Base-by-base conservation (phyloP, 2,113 vertebrate species). In the Heterotilapia buettikoferi region DNA sequence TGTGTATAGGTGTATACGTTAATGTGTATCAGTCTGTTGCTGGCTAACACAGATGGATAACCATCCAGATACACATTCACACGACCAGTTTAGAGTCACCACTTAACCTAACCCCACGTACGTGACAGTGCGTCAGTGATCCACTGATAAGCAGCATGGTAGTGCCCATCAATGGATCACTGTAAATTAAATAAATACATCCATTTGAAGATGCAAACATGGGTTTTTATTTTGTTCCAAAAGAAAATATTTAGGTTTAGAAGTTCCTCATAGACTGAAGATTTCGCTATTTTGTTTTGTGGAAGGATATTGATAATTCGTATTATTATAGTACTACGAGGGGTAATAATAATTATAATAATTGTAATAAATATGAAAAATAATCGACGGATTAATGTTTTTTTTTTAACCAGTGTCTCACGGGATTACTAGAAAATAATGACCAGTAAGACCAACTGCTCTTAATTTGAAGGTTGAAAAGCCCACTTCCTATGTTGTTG, bases 401-500 rank as follows among this genome's bases (percentile, higher is more conserved):
- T 11, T 40, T 47, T 59, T 66, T 38, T 13, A 66, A 66, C 0
- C 61, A 66, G 18, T 38, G 33, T 68, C 6, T 68, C 16, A 38
- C 6, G 19, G 19, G 31, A 66, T 66, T 66, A 38, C 1, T 66
- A 66, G 11, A 68, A 68, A 21, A 21, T 19, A 13, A 38, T 21
- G 16, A 63, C 31, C 59, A 36, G 16, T 29, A 50, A 18, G 24
- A 5, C 24, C 45, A 29, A 50, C 4, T 47, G 47, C 85, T 90
- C 50, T 95, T 95, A 86, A 68, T 92, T 31, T 95, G 92, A 92
- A 94, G 84, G n/a, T 2, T 11, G 2, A n/a, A 26, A 6, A 7
- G 5, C 2, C 6, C 5, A 12, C 36, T 92, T 91, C 90, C 86
- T 2, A 68, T 21, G 3, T 1, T 5, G 19, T 14, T 6, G 14